Evolutionary conservation across 2,888 invertebrate species (phyloP), one percentile per base, ranked within the genome.

Genomic region (Hypercompe scribonia): DNA sequence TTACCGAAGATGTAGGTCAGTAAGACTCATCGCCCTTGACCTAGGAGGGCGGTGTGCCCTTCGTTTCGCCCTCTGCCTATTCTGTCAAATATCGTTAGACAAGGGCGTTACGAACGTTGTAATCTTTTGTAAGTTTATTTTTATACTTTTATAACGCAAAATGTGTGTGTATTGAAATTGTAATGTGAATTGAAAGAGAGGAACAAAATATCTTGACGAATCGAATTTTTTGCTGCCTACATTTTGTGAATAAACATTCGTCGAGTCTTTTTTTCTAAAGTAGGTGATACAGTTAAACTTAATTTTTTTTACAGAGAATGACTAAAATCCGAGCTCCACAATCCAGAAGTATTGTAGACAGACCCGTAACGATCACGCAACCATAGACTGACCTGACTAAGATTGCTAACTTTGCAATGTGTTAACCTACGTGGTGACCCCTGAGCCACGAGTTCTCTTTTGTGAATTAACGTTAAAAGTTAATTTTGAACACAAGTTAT

Each of bases 1-100:
- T 91, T 90, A 91, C 86, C 85, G 86, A 87, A 85, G 86, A 94
- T 94, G 91, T 94, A 94, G 95, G 94, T 93, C 94, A 94, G 90
- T 88, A 87, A 91, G 91, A 88, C 90, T 83, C 88, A 84, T 74
- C 84, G 91, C 92, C 95, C 95, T 94, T 95, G 95, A 94, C 94
- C 95, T 91, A 91, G 90, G 90, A 84, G 87, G 82, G 90, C 88
- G 86, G 74, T 81, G 87, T 88, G 92, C 91, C 93, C 93, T 92
- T 90, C 90, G 84, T 78, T 84, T 77, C 87, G 90, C 87, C 90
- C 89, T 86, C 85, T 78, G 78, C 81, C 73, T 81, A 80, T 85
- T 78, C 82, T 84, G 84, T 86, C 89, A 84, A 91, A 90, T 88
- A 87, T 83, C 83, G 85, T 88, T 87, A 89, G 90, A 89, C 91